phyloP scores from a whole-genome alignment of 1,140 invertebrate genomes.

The Pseudomyrmex gracilis region DNA sequence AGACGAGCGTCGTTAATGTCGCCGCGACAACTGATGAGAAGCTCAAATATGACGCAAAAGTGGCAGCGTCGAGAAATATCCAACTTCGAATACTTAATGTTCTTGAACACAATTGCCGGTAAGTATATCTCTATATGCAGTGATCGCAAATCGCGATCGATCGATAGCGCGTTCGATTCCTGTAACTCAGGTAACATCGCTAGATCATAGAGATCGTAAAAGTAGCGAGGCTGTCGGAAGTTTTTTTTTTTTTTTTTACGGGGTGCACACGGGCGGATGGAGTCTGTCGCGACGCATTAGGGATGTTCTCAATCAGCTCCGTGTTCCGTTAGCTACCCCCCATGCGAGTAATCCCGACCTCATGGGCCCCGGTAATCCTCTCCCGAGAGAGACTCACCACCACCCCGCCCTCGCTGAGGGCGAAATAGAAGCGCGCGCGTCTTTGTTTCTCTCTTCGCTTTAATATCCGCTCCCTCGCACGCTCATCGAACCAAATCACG shows the following conservation, averaged over 20 bases:
- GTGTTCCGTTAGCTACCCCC: constrained; percentile 81
- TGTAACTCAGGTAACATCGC: not conserved
- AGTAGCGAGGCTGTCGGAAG: constrained; percentile 40
- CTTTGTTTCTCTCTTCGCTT: constrained; percentile 77
- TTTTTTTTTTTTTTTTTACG: constrained; percentile 67
- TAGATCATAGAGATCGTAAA: constrained; percentile 25
- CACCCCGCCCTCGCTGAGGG: constrained; percentile 40
- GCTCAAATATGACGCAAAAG: constrained; percentile 99
- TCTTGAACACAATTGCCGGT: constrained; percentile 99
- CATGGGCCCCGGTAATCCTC: constrained; percentile 76
- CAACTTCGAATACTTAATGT: constrained; percentile 99
- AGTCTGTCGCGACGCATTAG: constrained; percentile 84
- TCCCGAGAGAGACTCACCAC: constrained; percentile 72
- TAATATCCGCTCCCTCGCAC: constrained; percentile 70
- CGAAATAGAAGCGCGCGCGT: constrained; percentile 58
- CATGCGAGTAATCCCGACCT: constrained; percentile 79
- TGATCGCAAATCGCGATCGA: not conserved
- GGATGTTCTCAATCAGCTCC: constrained; percentile 85
- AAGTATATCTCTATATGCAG: constrained; percentile 80
- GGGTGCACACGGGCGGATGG: constrained; percentile 83
- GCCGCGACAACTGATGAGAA: constrained; percentile 98
- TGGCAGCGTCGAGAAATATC: constrained; percentile 99
- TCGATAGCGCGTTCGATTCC: constrained; percentile 43
- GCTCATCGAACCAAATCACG: constrained; percentile 66
- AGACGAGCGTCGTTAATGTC: constrained; percentile 99